A percentile compares a stretch with the other conserved stretches of the same genome.
Evolutionary conservation across 2,797 vertebrate genomes (phyloP).

Genomic region (Lepus oiostolus): DNA sequence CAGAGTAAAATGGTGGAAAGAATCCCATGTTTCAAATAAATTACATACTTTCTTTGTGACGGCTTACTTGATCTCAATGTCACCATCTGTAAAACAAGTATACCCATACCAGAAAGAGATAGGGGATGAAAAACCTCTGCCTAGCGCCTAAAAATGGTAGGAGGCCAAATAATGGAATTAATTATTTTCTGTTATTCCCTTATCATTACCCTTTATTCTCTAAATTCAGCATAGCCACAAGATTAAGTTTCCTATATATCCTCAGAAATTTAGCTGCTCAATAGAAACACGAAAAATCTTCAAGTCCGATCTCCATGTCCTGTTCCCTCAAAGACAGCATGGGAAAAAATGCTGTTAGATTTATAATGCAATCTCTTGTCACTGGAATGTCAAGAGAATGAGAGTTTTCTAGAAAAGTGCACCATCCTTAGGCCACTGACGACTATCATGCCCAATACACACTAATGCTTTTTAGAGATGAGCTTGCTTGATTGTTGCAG

Average conservation of each 20-base stretch:
- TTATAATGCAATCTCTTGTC: conserved; percentile 5
- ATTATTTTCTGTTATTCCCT: conserved; percentile 7
- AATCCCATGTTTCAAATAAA: not conserved
- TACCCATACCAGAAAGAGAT: not conserved
- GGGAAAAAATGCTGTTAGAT: not conserved
- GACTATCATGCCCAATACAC: not conserved
- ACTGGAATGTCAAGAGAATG: conserved; percentile 23
- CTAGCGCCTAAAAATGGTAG: not conserved
- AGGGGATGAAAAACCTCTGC: not conserved
- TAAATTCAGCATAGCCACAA: not conserved
- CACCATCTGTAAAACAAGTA: not conserved
- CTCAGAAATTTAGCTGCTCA: not conserved
- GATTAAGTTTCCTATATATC: not conserved
- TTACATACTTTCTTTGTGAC: not conserved
- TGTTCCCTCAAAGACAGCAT: not conserved
- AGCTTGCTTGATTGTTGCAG: not conserved
- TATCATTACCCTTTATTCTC: conserved; percentile 7
- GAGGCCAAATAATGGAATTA: not conserved
- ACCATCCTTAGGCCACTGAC: conserved; percentile 14
- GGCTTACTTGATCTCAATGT: not conserved
- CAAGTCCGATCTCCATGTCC: not conserved
- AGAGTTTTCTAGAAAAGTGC: conserved; percentile 22
- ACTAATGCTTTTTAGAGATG: not conserved
- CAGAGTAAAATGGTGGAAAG: not conserved
- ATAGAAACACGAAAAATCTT: not conserved